A percentile compares a stretch with the other conserved stretches of the same genome.
Conservation (phyloP, 1,140 invertebrate genomes). For the Drosophila repletoides region DNA sequence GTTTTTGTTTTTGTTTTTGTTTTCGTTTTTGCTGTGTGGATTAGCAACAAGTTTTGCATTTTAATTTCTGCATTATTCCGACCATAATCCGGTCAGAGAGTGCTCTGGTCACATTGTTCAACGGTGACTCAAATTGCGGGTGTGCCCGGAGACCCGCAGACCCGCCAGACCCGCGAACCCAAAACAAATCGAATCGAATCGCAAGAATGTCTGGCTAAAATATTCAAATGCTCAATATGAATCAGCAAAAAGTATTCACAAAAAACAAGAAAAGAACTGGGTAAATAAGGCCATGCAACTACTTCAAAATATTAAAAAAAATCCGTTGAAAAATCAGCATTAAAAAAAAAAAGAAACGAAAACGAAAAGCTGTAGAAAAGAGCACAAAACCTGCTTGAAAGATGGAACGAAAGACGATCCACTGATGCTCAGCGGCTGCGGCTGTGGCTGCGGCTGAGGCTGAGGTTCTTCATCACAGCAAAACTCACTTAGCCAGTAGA, state of each 20-base stretch:
- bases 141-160: too few species aligned
- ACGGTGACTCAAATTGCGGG: constrained; percentile 56
- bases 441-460: not conserved
- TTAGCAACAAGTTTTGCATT: constrained; percentile 78
- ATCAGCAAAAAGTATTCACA: constrained; percentile 52
- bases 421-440: constrained; percentile 33
- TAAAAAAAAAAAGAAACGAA: constrained; percentile 28
- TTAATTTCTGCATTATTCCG: constrained; percentile 48
- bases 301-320: constrained; percentile 29
- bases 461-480: constrained; percentile 54
- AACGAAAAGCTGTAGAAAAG: constrained; percentile 42
- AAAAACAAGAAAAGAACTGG: too few species aligned
- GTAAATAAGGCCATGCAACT: constrained; percentile 82
- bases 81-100: constrained; percentile 20
- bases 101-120: constrained; percentile 51
- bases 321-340: constrained; percentile 27
- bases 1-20: constrained; percentile 27
- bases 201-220: constrained; percentile 39
- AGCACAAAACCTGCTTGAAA: constrained; percentile 40
- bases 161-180: not conserved
- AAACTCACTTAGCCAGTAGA: constrained; percentile 77
- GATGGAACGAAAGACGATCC: constrained; percentile 24
- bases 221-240: constrained; percentile 64
- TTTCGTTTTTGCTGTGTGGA: constrained; percentile 23
- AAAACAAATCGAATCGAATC: too few species aligned